Percentiles rank a stretch among this genome's conserved stretches.
Evolutionary conservation across 1,140 invertebrate species (phyloP).

Genomic region (Calliopsis andreniformis): DNA sequence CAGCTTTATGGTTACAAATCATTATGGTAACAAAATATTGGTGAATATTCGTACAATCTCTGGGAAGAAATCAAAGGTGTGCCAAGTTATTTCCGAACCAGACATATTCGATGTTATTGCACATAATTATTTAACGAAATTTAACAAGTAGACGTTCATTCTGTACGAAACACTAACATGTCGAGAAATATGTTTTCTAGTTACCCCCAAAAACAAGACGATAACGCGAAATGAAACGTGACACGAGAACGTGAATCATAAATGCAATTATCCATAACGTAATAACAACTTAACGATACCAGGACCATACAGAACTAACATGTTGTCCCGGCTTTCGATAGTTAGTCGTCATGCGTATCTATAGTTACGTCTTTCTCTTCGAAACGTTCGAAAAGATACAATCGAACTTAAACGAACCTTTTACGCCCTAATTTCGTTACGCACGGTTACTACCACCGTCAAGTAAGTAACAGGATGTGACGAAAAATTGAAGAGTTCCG

Average conservation of each 20-base stretch:
- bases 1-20: constrained; percentile 1
- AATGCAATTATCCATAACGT: constrained; percentile 2
- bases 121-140: constrained; percentile 20
- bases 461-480: constrained; percentile 34
- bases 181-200: constrained; percentile 6
- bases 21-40: constrained; percentile 21
- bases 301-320: neutral
- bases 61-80: neutral
- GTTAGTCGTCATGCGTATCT: neutral
- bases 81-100: constrained; percentile 10
- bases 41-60: neutral
- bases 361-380: neutral
- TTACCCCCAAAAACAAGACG: constrained; percentile 2
- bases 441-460: neutral
- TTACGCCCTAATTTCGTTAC: constrained; percentile 52
- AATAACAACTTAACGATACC: constrained; percentile 7
- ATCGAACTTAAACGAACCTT: constrained; percentile 43
- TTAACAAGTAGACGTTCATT: neutral
- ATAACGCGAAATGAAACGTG: constrained; percentile 17
- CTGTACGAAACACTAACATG: neutral
- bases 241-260: neutral
- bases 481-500: constrained; percentile 37
- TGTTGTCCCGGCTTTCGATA: constrained; percentile 9
- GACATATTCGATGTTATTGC: constrained; percentile 14
- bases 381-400: constrained; percentile 11